Percentiles rank a stretch among this genome's conserved stretches.
These are phyloP conservation scores for Hycleus cichorii DNA, from an alignment of 1,140 invertebrate species.

Conservation along the genomic window DNA sequence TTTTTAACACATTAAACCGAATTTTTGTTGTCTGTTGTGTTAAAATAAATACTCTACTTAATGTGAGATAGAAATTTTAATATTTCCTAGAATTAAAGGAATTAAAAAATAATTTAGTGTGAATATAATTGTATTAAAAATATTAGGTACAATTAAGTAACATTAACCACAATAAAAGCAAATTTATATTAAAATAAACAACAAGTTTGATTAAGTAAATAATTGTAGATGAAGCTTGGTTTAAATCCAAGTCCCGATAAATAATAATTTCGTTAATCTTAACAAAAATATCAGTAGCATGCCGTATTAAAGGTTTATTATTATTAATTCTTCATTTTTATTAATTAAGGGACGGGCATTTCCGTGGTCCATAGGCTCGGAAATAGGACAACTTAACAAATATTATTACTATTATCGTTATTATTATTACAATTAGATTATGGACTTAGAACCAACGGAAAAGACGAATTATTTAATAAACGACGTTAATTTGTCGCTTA, in stretches of 20 bases:
- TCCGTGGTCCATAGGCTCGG: slow-evolving; percentile 37
- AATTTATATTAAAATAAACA: slow-evolving; percentile 17
- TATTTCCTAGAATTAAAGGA: too few species aligned
- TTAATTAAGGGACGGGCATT: slow-evolving; percentile 31
- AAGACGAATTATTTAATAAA: slow-evolving; percentile 14
- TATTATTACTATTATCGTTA: slow-evolving; percentile 11
- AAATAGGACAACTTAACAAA: slow-evolving; percentile 28
- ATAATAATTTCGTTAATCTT: not conserved
- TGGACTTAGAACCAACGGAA: slow-evolving; percentile 37
- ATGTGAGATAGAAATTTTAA: too few species aligned
- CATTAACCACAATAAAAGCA: slow-evolving; percentile 31
- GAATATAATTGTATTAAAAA: slow-evolving; percentile 36
- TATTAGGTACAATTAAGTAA: slow-evolving; percentile 37
- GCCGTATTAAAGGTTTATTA: not conserved
- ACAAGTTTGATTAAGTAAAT: slow-evolving; percentile 1
- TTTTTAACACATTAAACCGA: too few species aligned
- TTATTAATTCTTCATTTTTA: not conserved
- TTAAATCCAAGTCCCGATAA: not conserved
- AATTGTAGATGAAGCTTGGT: not conserved
- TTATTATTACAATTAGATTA: not conserved
- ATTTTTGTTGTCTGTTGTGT: too few species aligned
- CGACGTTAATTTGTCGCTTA: not conserved
- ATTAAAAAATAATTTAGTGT: not conserved
- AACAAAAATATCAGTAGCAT: slow-evolving; percentile 14
- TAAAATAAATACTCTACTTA: too few species aligned